These are phyloP conservation scores for Chloropsis hardwickii DNA, from an alignment of 2,113 vertebrate genomes.

Conservation along the genomic window DNA sequence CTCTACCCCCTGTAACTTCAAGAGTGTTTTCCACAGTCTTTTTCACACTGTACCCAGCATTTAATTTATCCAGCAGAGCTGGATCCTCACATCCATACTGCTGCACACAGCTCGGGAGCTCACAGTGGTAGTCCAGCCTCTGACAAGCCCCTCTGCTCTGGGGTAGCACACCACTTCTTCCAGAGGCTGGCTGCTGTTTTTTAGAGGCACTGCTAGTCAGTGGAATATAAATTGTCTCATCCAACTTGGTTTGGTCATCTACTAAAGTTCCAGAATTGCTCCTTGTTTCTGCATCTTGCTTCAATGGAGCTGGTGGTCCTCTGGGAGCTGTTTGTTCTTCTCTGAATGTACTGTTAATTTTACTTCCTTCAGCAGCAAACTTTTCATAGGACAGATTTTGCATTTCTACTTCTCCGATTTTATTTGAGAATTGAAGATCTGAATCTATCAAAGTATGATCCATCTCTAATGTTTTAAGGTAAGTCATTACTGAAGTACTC, in stretches of 20 bases:
- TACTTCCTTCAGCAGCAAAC: background rate
- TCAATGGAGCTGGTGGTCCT: background rate
- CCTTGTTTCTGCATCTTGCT: conserved; percentile 20
- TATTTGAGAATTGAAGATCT: background rate
- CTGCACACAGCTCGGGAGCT: background rate
- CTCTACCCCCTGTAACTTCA: background rate
- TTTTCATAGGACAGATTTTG: background rate
- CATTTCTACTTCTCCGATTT: background rate
- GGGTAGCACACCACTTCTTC: background rate
- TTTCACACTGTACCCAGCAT: background rate
- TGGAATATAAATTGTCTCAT: conserved; percentile 74
- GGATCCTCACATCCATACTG: background rate
- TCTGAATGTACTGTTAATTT: background rate
- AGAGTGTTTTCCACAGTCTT: background rate
- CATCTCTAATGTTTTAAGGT: conserved; percentile 76
- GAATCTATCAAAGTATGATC: conserved; percentile 12
- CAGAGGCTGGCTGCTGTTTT: background rate
- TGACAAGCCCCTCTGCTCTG: background rate
- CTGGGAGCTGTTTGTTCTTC: background rate
- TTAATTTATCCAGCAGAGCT: background rate
- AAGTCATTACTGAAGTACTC: conserved; percentile 74
- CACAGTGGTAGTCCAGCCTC: background rate
- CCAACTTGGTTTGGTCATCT: conserved; percentile 49
- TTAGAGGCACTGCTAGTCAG: conserved; percentile 67
- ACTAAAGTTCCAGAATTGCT: conserved; percentile 53